Conservation (phyloP, 30 jellyfish, hydroid and myxozoan genomes). For the Aurelia aurita region DNA sequence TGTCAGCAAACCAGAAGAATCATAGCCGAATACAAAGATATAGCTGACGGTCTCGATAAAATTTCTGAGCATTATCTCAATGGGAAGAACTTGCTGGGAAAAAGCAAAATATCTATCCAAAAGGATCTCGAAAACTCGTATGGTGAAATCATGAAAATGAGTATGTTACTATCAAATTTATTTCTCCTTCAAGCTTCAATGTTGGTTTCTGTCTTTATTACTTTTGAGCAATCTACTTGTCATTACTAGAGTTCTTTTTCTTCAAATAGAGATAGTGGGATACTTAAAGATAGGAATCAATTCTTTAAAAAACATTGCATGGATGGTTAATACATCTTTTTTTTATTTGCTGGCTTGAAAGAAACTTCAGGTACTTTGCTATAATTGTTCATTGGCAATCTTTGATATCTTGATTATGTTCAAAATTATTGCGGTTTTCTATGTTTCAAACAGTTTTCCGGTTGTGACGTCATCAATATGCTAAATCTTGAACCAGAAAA, state of each 20-base stretch:
- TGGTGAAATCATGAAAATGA: neutral
- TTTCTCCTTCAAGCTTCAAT: no score
- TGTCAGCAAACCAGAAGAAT: conserved; percentile 8
- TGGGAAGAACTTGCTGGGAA: conserved; percentile 4
- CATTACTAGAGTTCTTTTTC: neutral
- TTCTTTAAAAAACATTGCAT: no score
- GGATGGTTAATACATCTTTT: no score
- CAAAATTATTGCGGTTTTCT: no score
- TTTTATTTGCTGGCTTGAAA: no score
- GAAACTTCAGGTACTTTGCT: no score
- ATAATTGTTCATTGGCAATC: no score
- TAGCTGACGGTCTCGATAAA: neutral
- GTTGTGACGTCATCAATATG: no score
- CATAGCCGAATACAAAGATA: conserved; percentile 9
- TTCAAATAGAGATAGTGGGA: neutral
- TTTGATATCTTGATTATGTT: no score
- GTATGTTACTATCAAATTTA: neutral
- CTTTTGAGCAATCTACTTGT: neutral
- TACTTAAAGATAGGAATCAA: no score
- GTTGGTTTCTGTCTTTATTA: neutral
- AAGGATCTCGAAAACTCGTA: conserved; percentile 5
- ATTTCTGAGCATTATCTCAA: neutral
- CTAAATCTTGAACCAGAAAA: no score
- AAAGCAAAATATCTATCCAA: neutral
- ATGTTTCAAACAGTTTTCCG: no score